phyloP scores from a whole-genome alignment of 2,888 invertebrate species.

The Macrosiphum euphorbiae region DNA sequence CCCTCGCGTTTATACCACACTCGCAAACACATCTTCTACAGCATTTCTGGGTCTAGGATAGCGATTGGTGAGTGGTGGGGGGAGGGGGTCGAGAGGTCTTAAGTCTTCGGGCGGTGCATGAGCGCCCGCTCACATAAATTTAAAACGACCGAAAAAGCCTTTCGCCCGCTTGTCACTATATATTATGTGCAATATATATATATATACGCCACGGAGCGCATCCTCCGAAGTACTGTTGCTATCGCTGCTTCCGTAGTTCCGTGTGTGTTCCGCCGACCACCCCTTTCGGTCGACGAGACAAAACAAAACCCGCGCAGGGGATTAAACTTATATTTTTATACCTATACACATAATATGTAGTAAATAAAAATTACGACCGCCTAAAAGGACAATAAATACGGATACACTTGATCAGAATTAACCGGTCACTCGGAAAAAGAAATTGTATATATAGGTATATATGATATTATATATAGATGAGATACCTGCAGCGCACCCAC shows the following conservation, averaged over 20 bases:
- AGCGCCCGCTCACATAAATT: conserved; percentile 2
- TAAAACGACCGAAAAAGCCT: conserved; percentile 45
- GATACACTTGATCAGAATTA: neutral
- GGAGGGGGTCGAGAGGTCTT: neutral
- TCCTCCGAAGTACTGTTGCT: neutral
- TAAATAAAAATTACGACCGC: conserved; percentile 29
- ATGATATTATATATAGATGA: neutral
- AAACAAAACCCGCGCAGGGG: neutral
- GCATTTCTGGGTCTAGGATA: neutral
- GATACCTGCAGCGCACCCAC: too few relatives aligned
- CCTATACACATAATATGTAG: neutral
- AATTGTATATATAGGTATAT: neutral
- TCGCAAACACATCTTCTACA: neutral
- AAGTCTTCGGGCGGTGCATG: neutral
- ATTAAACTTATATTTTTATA: neutral
- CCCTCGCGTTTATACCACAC: neutral
- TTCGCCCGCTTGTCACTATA: neutral
- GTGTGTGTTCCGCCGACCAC: neutral
- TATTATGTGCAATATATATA: neutral
- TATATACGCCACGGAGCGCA: neutral
- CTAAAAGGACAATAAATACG: neutral
- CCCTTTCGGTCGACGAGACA: neutral
- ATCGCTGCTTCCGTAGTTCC: neutral
- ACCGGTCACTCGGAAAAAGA: neutral
- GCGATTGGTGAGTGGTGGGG: neutral